Evolutionary conservation across 2,113 vertebrate species (phyloP), one percentile per base, ranked within the genome.

Genomic region (Elachura formosa): DNA sequence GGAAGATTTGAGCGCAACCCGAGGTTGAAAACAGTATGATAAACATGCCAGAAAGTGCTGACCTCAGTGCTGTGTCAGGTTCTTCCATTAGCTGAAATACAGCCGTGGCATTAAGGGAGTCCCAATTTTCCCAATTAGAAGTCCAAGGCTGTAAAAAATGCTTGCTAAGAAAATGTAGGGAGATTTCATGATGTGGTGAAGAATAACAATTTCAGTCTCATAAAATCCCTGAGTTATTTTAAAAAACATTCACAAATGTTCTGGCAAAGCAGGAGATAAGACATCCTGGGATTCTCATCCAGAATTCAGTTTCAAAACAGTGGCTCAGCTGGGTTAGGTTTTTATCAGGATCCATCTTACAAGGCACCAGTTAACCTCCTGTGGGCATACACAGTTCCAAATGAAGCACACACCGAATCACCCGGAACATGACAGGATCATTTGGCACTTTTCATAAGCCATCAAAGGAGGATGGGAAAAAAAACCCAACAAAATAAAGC

Each of bases 51-150:
- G 22, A 83, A 96, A 91, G 59, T 79, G 87, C 91, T 94, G 89
- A 93, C 61, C 78, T 91, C 51, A 62, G 82, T 51, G 77, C 82
- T 88, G 59, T 87, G 87, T 93, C 93, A 94, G 84, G 43, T 33
- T 67, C 84, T 80, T 80, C 94, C 82, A 90, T 80, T 90, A 94
- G 72, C 79, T 96, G 91, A 96, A 95, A 95, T 90, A 91, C 55
- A 77, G 68, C 75, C 48, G 67, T 90, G 87, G 79, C 40, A 58
- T 67, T 91, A 91, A 80, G 93, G 61, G 49, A 85, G 59, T 94
- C 93, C 90, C 87, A 73, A 29, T 90, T 85, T 95, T 84, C 91
- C 89, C 95, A 96, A 95, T 94, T 91, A 95, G 59, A 93, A 90
- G 58, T 77, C 71, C 72, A 66, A 80, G 75, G 55, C 43, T 56